Conservation (phyloP, 2,888 invertebrate species). For the Ptilodon capucinus region DNA sequence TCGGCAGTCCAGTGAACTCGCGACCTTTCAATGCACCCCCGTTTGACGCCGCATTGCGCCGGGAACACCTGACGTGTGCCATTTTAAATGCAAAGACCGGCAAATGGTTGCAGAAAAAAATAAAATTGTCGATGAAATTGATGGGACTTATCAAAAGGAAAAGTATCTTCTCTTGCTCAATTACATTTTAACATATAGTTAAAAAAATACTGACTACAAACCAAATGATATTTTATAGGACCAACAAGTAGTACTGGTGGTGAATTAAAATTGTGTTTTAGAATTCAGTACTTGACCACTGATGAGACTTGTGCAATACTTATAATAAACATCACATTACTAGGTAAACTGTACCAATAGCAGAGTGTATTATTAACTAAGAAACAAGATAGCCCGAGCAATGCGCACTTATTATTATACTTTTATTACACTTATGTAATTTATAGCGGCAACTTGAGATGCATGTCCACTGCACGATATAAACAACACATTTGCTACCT, state of each 20-base stretch:
- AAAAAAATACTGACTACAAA: too few species aligned
- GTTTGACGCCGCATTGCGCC: conserved; percentile 14
- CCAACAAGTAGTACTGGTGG: too few species aligned
- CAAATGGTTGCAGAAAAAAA: conserved; percentile 18
- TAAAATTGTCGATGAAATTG: neutral
- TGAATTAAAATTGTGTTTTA: too few species aligned
- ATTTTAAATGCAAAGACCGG: conserved; percentile 22
- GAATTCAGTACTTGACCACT: too few species aligned
- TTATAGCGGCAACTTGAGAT: conserved; percentile 13
- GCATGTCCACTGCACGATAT: neutral
- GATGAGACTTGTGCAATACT: too few species aligned
- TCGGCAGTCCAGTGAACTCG: conserved; percentile 50
- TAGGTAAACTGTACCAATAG: neutral
- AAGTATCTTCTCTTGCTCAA: too few species aligned
- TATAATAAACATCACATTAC: neutral
- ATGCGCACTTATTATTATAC: conserved; percentile 12
- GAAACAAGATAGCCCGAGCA: conserved; percentile 13
- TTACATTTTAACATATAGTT: too few species aligned
- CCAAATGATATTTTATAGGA: too few species aligned
- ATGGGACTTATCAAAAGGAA: neutral
- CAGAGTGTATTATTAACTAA: conserved; percentile 13
- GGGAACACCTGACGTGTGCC: conserved; percentile 28
- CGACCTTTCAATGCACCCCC: conserved; percentile 29
- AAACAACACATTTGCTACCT: too few species aligned
- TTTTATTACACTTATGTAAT: conserved; percentile 22